These are phyloP conservation scores for Megastigmus dorsalis DNA, from an alignment of 2,888 invertebrate species.

Conservation along the genomic window DNA sequence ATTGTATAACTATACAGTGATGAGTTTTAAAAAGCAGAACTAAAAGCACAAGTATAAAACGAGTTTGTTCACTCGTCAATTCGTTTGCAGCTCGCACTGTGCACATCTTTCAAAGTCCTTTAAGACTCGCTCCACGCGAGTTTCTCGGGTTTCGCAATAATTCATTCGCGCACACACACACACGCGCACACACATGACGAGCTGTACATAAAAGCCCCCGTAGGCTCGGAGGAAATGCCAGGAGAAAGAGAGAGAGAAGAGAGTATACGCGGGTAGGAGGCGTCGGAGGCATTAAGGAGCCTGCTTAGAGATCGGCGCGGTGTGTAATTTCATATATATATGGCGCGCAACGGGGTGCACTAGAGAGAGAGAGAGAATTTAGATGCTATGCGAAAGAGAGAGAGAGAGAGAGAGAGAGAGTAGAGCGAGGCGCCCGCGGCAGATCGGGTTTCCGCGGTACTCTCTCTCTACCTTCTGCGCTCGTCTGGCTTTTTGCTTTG, in stretches of 20 bases:
- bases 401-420: neutral
- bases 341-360: neutral
- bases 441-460: constrained; percentile 7
- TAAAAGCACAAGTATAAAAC: neutral
- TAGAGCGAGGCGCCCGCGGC: neutral
- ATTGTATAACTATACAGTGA: too few species aligned
- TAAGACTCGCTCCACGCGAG: neutral
- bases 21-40: too few species aligned
- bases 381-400: neutral
- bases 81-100: neutral
- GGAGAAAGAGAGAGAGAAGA: too few species aligned
- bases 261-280: too few species aligned
- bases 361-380: neutral
- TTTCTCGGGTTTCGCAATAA: constrained; percentile 40
- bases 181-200: neutral
- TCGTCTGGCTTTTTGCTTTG: neutral
- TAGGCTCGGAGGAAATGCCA: neutral
- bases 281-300: constrained; percentile 19
- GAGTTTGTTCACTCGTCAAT: neutral
- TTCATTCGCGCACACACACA: constrained; percentile 26
- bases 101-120: neutral
- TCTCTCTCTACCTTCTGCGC: too few species aligned
- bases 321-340: constrained; percentile 45
- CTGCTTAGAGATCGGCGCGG: constrained; percentile 3
- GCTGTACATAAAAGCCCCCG: neutral